A percentile compares a stretch with the other conserved stretches of the same genome.
Conservation (phyloP, 1,140 invertebrate genomes). For the Andrena cerasifolii region DNA sequence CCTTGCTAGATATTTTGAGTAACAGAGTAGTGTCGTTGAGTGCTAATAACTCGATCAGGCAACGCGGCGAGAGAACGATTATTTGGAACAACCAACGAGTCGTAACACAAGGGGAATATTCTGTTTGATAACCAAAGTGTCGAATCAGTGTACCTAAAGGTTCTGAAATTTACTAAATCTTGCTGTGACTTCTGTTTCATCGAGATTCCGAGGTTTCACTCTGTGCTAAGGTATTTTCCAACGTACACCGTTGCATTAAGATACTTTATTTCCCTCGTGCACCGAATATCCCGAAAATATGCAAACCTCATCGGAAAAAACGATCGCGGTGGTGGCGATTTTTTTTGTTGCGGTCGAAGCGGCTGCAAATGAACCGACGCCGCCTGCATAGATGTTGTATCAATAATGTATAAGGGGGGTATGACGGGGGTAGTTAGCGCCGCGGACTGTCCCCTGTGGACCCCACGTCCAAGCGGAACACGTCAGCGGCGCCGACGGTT, state of each 20-base stretch:
- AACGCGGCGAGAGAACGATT: too few relatives aligned
- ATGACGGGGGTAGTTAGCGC: constrained; percentile 6
- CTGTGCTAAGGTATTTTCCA: neutral
- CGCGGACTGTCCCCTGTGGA: constrained; percentile 24
- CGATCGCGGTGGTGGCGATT: constrained; percentile 3
- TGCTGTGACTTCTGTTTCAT: too few relatives aligned
- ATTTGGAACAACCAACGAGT: too few relatives aligned
- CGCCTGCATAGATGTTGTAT: constrained; percentile 27
- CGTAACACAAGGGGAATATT: too few relatives aligned
- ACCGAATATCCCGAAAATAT: neutral
- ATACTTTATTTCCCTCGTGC: constrained; percentile 13
- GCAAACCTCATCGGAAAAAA: neutral
- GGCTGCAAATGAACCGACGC: constrained; percentile 16
- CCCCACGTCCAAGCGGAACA: constrained; percentile 22
- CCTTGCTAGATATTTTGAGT: too few relatives aligned
- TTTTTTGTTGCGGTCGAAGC: constrained; percentile 9
- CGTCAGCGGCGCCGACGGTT: constrained; percentile 53
- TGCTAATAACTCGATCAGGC: too few relatives aligned
- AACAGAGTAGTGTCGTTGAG: too few relatives aligned
- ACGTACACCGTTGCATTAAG: too few relatives aligned
- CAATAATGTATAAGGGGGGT: constrained; percentile 32
- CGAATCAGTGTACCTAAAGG: too few relatives aligned
- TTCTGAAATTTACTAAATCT: too few relatives aligned
- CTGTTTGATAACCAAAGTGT: too few relatives aligned
- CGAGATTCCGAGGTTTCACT: too few relatives aligned